A percentile compares a stretch with the other conserved stretches of the same genome.
Conservation (phyloP, 2,113 vertebrate species). For the Cyanoramphus novaezelandiae region DNA sequence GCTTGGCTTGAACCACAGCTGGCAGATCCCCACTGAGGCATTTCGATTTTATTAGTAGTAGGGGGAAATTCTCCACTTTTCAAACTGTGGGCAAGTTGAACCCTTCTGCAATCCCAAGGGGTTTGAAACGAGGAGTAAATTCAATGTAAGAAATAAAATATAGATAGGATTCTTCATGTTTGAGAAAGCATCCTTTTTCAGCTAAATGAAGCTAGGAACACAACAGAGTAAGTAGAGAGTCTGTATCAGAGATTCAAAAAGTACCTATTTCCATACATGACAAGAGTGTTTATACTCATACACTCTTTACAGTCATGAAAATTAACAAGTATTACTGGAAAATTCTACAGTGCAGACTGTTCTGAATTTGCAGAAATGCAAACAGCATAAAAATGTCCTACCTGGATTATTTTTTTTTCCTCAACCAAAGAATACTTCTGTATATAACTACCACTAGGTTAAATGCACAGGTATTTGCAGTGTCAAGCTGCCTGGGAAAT, state of each 20-base stretch:
- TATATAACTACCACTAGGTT: background rate
- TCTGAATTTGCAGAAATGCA: background rate
- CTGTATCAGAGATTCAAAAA: background rate
- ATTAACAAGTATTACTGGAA: background rate
- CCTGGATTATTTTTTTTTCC: background rate
- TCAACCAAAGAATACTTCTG: background rate
- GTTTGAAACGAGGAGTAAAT: background rate
- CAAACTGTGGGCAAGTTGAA: background rate
- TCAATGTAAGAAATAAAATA: background rate
- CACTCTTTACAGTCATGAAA: background rate
- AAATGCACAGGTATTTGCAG: background rate
- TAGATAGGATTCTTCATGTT: background rate
- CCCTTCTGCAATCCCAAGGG: accelerated
- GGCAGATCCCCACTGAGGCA: accelerated
- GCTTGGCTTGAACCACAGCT: background rate
- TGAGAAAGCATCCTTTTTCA: background rate
- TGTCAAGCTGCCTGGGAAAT: background rate
- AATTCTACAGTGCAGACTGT: background rate
- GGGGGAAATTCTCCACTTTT: background rate
- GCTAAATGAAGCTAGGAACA: background rate
- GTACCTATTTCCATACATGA: background rate
- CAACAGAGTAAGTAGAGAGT: background rate
- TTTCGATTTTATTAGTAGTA: background rate
- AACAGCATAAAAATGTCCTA: background rate
- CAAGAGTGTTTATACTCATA: background rate